These are phyloP conservation scores for Catocala fraxini DNA, from an alignment of 2,888 invertebrate species.

Conservation along the genomic window DNA sequence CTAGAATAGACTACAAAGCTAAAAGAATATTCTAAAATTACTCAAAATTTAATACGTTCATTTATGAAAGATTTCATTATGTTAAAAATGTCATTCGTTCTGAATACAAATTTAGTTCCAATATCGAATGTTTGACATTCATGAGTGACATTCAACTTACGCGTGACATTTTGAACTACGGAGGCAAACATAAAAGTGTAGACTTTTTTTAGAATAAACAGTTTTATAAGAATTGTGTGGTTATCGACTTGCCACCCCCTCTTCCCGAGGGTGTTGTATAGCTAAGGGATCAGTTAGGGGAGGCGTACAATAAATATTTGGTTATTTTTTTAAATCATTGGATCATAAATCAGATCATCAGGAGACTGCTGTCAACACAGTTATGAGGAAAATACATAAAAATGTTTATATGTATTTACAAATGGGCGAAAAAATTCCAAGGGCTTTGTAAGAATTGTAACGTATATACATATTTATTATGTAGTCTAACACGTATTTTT, in stretches of 20 bases:
- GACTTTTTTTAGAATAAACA: not conserved
- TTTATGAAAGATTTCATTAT: not conserved
- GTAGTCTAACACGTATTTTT: no score
- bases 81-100: not conserved
- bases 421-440: no score
- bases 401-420: no score
- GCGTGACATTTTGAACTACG: no score
- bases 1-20: no score
- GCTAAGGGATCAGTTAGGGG: not conserved
- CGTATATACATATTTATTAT: no score
- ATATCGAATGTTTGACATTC: conserved; percentile 3
- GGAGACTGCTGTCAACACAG: no score
- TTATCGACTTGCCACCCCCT: conserved; percentile 11
- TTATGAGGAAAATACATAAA: no score
- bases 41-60: no score
- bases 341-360: not conserved
- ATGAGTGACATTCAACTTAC: not conserved
- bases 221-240: conserved; percentile 1
- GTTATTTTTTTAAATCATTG: conserved; percentile 1
- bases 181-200: no score
- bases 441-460: no score
- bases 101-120: not conserved
- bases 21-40: no score
- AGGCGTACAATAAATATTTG: not conserved
- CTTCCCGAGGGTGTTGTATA: not conserved